Evolutionary conservation across 2,888 invertebrate genomes (phyloP), one percentile per base, ranked within the genome.

Genomic region (Lobophora halterata): DNA sequence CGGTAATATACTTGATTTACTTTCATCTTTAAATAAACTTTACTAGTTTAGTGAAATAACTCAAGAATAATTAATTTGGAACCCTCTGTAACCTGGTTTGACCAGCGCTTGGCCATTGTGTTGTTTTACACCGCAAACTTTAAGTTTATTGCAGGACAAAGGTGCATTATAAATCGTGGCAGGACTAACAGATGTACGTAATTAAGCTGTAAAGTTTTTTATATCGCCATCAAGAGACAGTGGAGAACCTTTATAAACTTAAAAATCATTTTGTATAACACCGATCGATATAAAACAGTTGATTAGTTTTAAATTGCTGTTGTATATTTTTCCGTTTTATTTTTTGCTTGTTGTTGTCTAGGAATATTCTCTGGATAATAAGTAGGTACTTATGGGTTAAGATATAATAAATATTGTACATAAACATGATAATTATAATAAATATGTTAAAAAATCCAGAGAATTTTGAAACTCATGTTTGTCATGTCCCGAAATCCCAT

Each of bases 161-260:
- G 78, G 74, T 71, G 73, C 71, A 76, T 78, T 80, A 73, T 85
- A 83, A 86, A 85, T 80, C 71, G 80, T 72, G 75, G 71, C 71
- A 66, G 67, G 60, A 61, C 51, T 79, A 85, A 87, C 85, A 86
- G 75, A 86, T 86, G 86, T 86, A 78, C 52, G 74, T 76, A 79
- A 87, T 87, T 87, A 86, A 78, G 79, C 69, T 71, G 75, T 85
- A 75, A 82, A 83, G 71, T 77, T 78, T 65, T 74, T 80, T 32
- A 25, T 35, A 40, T 30, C 24, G 69, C 69, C 69, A 62, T 53
- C 46, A 61, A 64, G 61, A 63, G 59, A 61, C 67, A 55, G 60
- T 61, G 55, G 49, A 51, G 55, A 58, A 55, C 52, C 55, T 61
- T 65, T 59, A 56, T 51, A 33, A 29, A 41, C 41, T 47, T 21